These are phyloP conservation scores for Tupiocoris notatus DNA, from an alignment of 2,888 invertebrate species.

Conservation along the genomic window DNA sequence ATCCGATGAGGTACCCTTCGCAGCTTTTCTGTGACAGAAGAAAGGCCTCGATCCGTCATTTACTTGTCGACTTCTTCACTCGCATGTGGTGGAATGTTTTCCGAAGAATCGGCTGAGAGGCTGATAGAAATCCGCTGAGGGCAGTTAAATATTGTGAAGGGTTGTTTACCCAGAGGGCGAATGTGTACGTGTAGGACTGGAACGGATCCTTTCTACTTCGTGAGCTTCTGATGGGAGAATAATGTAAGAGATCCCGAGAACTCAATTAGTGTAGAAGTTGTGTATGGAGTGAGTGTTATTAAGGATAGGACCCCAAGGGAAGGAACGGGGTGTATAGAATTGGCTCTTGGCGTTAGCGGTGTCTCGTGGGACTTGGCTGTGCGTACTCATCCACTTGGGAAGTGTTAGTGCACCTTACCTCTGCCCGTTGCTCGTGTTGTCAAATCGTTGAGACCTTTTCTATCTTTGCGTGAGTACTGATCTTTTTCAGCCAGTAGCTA, in stretches of 20 bases:
- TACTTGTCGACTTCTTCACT: no score
- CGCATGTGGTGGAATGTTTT: no score
- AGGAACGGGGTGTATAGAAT: neutral
- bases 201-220: neutral
- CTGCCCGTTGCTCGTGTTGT: no score
- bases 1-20: no score
- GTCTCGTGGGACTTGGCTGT: neutral
- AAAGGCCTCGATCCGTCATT: no score
- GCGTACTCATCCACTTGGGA: neutral
- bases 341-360: neutral
- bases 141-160: neutral
- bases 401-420: neutral
- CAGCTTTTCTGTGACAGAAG: no score
- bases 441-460: neutral
- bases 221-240: constrained; percentile 42
- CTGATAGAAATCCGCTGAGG: neutral
- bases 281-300: constrained; percentile 42
- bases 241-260: constrained; percentile 36
- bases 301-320: no score
- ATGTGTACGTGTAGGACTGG: neutral
- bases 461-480: neutral
- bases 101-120: no score
- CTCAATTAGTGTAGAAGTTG: constrained; percentile 43
- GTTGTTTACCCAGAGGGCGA: neutral
- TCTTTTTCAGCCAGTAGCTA: no score